A percentile compares a stretch with the other conserved stretches of the same genome.
phyloP scores from a whole-genome alignment of 2,888 invertebrate genomes.

The Nomada lathburiana region DNA sequence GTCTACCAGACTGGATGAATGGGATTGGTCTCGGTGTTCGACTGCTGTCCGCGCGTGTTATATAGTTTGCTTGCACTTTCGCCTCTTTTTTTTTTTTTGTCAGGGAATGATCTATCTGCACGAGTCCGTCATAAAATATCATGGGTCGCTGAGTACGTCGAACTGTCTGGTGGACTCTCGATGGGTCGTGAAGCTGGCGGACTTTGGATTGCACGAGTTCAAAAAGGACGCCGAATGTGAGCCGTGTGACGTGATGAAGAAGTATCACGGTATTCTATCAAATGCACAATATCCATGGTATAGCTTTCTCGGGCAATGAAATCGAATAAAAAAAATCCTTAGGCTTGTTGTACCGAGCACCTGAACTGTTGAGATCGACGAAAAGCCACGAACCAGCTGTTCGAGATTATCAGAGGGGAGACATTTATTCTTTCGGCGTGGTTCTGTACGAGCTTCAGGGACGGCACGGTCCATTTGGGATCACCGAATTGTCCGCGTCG shows the following conservation, averaged over 20 bases:
- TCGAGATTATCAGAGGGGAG: conserved; percentile 89
- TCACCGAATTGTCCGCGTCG: conserved; percentile 88
- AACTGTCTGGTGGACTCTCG: conserved; percentile 97
- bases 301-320: neutral
- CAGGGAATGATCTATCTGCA: conserved; percentile 96
- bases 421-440: conserved; percentile 94
- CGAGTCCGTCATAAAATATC: conserved; percentile 93
- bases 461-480: conserved; percentile 94
- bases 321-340: conserved; percentile 45
- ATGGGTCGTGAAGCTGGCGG: conserved; percentile 97
- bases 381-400: conserved; percentile 71
- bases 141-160: conserved; percentile 94
- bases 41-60: neutral
- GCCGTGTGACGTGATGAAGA: conserved; percentile 87
- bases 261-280: conserved; percentile 88
- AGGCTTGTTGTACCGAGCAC: conserved; percentile 93
- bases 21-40: conserved; percentile 1
- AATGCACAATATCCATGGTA: neutral
- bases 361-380: conserved; percentile 88
- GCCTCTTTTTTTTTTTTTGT: conserved; percentile 70
- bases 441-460: conserved; percentile 95
- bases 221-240: conserved; percentile 91
- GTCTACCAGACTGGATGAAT: neutral
- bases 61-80: too few relatives aligned
- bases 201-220: conserved; percentile 96